Percentiles rank a stretch among this genome's conserved stretches.
Evolutionary conservation across 1,140 invertebrate genomes (phyloP).

Genomic region (Maniola jurtina): DNA sequence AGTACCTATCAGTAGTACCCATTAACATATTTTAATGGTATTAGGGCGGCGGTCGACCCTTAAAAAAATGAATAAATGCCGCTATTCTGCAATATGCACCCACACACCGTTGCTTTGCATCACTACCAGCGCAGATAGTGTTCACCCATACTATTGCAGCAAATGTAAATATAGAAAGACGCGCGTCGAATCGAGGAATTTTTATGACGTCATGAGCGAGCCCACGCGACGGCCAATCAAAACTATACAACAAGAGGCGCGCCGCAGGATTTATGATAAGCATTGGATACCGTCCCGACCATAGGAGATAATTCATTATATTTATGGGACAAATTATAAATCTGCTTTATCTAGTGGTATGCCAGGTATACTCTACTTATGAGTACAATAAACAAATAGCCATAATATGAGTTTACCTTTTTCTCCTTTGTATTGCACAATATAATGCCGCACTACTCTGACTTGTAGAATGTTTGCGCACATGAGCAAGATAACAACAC

Average conservation of each 20-base stretch:
- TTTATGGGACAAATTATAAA: conserved; percentile 8
- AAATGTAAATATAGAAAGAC: conserved; percentile 65
- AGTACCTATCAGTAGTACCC: too few relatives aligned
- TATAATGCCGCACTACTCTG: conserved; percentile 45
- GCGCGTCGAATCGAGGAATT: conserved; percentile 55
- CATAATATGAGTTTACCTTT: conserved; percentile 17
- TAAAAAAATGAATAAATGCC: conserved; percentile 14
- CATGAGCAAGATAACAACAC: conserved; percentile 59
- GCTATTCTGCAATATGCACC: conserved; percentile 13
- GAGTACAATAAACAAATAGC: background rate
- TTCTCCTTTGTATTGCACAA: conserved; percentile 32
- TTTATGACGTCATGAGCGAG: conserved; percentile 71
- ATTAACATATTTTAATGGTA: too few relatives aligned
- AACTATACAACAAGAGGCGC: conserved; percentile 60
- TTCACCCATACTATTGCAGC: conserved; percentile 52
- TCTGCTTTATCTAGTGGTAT: too few relatives aligned
- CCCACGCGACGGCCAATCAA: conserved; percentile 73
- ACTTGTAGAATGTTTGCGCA: conserved; percentile 30
- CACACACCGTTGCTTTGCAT: conserved; percentile 3
- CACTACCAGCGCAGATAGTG: background rate
- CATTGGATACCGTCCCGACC: conserved; percentile 13
- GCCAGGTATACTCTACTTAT: background rate
- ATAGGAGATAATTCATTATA: conserved; percentile 12
- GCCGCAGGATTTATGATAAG: conserved; percentile 54
- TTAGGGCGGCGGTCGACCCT: background rate